These are phyloP conservation scores for Discoglossus pictus DNA, from an alignment of 2,797 vertebrate species.

Conservation along the genomic window DNA sequence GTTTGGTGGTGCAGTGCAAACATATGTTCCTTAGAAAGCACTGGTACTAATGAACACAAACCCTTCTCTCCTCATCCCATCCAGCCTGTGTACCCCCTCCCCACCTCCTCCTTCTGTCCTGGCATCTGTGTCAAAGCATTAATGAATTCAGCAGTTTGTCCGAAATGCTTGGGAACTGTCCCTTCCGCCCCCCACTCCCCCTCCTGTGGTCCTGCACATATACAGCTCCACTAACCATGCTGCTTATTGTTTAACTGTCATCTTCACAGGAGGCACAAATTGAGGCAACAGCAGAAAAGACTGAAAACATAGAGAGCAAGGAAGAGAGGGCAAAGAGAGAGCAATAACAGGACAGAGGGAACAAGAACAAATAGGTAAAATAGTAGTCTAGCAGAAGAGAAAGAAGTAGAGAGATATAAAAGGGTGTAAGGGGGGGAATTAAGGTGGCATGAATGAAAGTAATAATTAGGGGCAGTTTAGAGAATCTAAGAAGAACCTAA, in stretches of 20 bases:
- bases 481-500: too few relatives aligned
- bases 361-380: constrained; percentile 6
- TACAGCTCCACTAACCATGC: constrained; percentile 65
- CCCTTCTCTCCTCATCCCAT: constrained; percentile 38
- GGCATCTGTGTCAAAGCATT: constrained; percentile 84
- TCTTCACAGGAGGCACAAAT: constrained; percentile 27
- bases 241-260: constrained; percentile 69
- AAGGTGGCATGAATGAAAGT: too few relatives aligned
- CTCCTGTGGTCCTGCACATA: constrained; percentile 80
- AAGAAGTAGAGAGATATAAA: neutral
- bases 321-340: constrained; percentile 39
- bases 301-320: constrained; percentile 71
- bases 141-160: constrained; percentile 90
- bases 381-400: neutral
- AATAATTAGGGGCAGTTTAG: too few relatives aligned
- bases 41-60: constrained; percentile 40
- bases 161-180: constrained; percentile 77
- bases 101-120: constrained; percentile 75
- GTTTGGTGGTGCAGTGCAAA: constrained; percentile 16
- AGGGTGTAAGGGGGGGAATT: too few relatives aligned
- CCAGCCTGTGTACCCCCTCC: constrained; percentile 57
- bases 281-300: constrained; percentile 57
- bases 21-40: constrained; percentile 31
- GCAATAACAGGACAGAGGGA: neutral
- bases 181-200: constrained; percentile 62